Base-by-base conservation (phyloP, 2,888 invertebrate species). In the Lampropteryx suffumata region DNA sequence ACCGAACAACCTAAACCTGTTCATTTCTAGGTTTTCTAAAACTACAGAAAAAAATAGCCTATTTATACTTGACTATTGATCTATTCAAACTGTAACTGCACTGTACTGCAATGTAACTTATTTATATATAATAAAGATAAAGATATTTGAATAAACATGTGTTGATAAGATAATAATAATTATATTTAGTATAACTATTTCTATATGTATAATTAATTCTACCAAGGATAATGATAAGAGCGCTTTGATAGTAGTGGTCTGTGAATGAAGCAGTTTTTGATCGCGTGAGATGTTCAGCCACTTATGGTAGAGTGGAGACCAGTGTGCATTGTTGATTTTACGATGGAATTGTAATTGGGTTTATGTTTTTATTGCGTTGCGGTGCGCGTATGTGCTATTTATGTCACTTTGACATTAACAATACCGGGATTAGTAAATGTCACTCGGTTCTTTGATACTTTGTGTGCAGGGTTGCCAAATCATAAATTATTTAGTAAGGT, bases 401-500 rank as follows among this genome's bases (percentile, higher is more conserved):
- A 39, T 21, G 29, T 36, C 35, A 29, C 9, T 30, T 21, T 41
- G 41, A 35, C 36, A 35, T 41, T 29, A 34, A 40, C 29, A 41
- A 48, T 30, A 33, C 14, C n/a, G 11, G 26, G 30, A 34, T 37
- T 35, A 28, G 30, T 33, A 37, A 37, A 49, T 42, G 49, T 49
- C 49, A 42, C 42, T 8, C 17, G 30, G 42, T 43, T 43, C n/a
- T n/a, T n/a, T 14, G 14, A 26, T 32, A 49, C 49, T 26, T 49
- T 49, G 49, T 49, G 37, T 9, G 11, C 43, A 49, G 36, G 42
- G 32, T 7, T 48, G 41, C 30, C 17, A 34, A 33, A 33, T 46
- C 14, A 33, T 39, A 24, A 32, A 32, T 13, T 32, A 24, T 32
- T 41, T 13, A 24, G 13, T 24, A 21, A n/a, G 17, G 3, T 11